Base-by-base conservation (phyloP, 2,113 vertebrate genomes). In the Coreoperca whiteheadi region DNA sequence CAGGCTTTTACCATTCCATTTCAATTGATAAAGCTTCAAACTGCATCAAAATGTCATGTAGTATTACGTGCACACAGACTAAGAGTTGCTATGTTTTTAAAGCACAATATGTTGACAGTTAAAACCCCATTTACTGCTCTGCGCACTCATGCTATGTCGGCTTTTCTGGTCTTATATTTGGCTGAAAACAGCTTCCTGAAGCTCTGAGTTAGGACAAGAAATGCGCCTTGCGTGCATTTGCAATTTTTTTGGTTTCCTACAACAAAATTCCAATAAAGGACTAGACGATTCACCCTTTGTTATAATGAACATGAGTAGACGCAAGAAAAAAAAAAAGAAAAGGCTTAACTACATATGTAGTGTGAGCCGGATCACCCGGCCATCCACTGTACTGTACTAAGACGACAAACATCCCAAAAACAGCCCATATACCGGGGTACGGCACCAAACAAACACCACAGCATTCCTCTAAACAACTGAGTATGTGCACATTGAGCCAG, bases 21-120 rank as follows among this genome's bases (percentile, higher is more conserved):
- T 34, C 32, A 4, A 12, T 15, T n/a, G 12, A 25, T 41, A 25
- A 56, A 21, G 28, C 51, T 68, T 68, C 8, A 50, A 68, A 68
- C 28, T 50, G 18, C 46, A 37, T 77, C 51, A 34, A 78, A 60
- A 51, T 39, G 30, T 59, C 43, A 51, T 16, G 66, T 61, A 25
- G 15, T 41, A 11, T 50, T 48, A 21, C 41, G 28, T 23, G 15
- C 66, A 30, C 53, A 25, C 8, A 11, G 37, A 43, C 4, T 10
- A 8, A 7, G 51, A 39, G 69, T 30, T 28, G n/a, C 1, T n/a
- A n/a, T n/a, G n/a, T n/a, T n/a, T n/a, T n/a, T n/a, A n/a, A n/a
- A n/a, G n/a, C n/a, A n/a, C n/a, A n/a, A n/a, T 3, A 23, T 48
- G 39, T 60, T 30, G 1, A 60, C 25, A 60, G 25, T 25, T 15